Evolutionary conservation across 1,140 invertebrate species (phyloP).

Genomic region (Frieseomelitta varia): DNA sequence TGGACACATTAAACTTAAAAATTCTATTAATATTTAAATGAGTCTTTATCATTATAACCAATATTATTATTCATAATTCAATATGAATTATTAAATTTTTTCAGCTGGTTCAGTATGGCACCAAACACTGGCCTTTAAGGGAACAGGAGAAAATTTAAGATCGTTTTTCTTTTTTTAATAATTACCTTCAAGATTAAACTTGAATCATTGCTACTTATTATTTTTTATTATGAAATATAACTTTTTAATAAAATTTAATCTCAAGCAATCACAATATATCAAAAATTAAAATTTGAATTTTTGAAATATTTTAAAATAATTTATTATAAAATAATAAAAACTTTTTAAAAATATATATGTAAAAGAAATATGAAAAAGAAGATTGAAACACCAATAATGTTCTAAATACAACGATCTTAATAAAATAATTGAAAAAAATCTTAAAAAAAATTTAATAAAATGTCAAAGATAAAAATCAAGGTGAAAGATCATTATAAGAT

Average conservation of each 20-base stretch:
- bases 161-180: not conserved
- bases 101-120: constrained; percentile 19
- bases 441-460: not conserved
- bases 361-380: not conserved
- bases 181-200: not conserved
- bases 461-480: constrained; percentile 17
- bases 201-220: too few species aligned
- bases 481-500: not conserved
- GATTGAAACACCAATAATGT: constrained; percentile 1
- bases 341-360: not conserved
- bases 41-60: not conserved
- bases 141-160: not conserved
- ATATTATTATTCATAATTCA: not conserved
- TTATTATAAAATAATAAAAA: not conserved
- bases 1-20: not conserved
- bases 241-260: constrained; percentile 20
- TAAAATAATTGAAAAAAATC: not conserved
- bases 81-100: constrained; percentile 20
- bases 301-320: constrained; percentile 22
- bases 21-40: not conserved
- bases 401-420: constrained; percentile 21
- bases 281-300: constrained; percentile 16
- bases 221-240: constrained; percentile 27
- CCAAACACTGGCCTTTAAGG: constrained; percentile 2
- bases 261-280: not conserved